phyloP scores from a whole-genome alignment of 2,113 vertebrate genomes.

The Pedetes capensis region DNA sequence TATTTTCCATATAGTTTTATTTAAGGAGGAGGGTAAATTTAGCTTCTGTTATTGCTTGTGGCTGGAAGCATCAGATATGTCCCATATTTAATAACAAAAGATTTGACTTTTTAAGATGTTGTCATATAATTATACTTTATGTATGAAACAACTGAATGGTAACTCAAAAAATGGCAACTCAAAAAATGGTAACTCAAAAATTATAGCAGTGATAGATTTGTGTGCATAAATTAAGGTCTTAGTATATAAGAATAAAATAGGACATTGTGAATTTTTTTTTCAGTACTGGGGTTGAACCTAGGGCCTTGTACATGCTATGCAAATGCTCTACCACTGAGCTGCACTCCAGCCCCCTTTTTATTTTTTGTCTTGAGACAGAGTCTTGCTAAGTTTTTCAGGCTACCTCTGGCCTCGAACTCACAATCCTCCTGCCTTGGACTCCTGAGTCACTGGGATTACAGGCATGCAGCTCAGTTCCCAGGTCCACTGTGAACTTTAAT shows the following conservation, averaged over 20 bases:
- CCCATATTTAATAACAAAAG: background rate
- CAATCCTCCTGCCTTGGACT: too few species aligned
- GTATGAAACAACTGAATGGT: background rate
- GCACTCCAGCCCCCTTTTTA: too few species aligned
- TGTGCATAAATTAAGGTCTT: background rate
- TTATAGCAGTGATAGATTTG: constrained; percentile 16
- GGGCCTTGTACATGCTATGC: too few species aligned
- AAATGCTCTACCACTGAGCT: too few species aligned
- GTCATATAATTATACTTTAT: background rate
- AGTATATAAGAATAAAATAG: constrained; percentile 11
- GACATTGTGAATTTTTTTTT: too few species aligned
- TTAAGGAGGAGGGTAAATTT: constrained; percentile 38
- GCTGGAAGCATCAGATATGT: background rate
- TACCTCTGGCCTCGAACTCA: too few species aligned
- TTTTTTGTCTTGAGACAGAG: too few species aligned
- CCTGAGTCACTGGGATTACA: too few species aligned
- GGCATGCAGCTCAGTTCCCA: too few species aligned
- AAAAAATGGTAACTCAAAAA: background rate
- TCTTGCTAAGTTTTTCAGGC: too few species aligned
- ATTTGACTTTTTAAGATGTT: background rate
- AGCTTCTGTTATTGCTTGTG: background rate
- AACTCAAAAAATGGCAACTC: background rate
- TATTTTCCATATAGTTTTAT: constrained; percentile 23
- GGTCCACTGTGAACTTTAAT: background rate
- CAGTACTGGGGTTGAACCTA: too few species aligned